phyloP scores from a whole-genome alignment of 2,888 invertebrate genomes.

The Isotomurus palustris region DNA sequence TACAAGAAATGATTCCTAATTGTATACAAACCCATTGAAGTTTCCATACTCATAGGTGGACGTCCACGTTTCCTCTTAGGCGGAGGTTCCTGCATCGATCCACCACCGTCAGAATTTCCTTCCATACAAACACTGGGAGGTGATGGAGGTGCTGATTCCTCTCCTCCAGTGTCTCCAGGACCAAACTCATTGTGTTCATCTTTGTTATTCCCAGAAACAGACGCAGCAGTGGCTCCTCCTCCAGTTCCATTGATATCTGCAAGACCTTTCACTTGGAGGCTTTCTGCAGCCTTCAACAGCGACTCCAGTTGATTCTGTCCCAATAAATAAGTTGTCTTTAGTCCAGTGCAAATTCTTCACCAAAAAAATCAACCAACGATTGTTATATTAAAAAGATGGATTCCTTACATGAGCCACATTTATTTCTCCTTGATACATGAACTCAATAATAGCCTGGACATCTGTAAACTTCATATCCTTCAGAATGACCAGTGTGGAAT shows the following conservation, averaged over 20 bases:
- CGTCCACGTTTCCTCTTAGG: constrained; percentile 62
- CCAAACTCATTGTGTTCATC: constrained; percentile 44
- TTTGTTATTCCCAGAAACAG: constrained; percentile 45
- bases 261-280: constrained; percentile 82
- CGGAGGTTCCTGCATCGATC: constrained; percentile 49
- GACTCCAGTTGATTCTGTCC: constrained; percentile 78
- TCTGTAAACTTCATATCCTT: constrained; percentile 88
- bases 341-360: background rate
- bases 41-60: constrained; percentile 61
- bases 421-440: constrained; percentile 94
- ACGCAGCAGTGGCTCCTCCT: constrained; percentile 50
- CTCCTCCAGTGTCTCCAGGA: constrained; percentile 37
- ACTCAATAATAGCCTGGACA: constrained; percentile 82
- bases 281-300: constrained; percentile 84
- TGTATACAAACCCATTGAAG: constrained; percentile 35
- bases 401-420: constrained; percentile 84
- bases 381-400: background rate
- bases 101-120: constrained; percentile 46
- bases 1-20: no score
- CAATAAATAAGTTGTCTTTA: background rate
- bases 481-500: constrained; percentile 72
- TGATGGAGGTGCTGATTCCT: constrained; percentile 44
- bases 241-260: constrained; percentile 85
- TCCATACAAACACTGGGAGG: constrained; percentile 43
- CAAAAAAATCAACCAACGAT: background rate